A percentile compares a stretch with the other conserved stretches of the same genome.
Evolutionary conservation across 2,113 vertebrate species (phyloP).

Genomic region (Petromus typicus): DNA sequence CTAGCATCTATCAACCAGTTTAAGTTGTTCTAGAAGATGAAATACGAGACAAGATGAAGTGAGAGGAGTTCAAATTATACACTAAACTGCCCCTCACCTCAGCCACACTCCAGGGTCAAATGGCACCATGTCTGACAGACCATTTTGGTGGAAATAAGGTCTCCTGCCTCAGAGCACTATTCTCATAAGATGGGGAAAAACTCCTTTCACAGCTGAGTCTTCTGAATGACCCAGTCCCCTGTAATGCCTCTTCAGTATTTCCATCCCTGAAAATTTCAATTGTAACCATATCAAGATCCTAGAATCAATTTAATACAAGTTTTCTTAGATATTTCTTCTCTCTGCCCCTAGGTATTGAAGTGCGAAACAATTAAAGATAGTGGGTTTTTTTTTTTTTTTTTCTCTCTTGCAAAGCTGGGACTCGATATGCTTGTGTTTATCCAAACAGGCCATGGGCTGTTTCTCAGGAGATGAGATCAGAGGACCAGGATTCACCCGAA

Average conservation of each 20-base stretch:
- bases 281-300: constrained; percentile 11
- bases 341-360: neutral
- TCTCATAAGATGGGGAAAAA: constrained; percentile 53
- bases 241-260: neutral
- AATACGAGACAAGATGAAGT: constrained; percentile 21
- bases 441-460: neutral
- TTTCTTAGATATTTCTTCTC: neutral
- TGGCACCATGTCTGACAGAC: neutral
- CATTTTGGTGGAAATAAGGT: constrained; percentile 29
- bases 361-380: constrained; percentile 13
- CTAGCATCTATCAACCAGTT: constrained; percentile 10
- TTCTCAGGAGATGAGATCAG: neutral
- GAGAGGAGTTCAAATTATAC: constrained; percentile 1
- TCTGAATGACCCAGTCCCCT: neutral
- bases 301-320: constrained; percentile 25
- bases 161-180: constrained; percentile 49
- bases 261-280: neutral
- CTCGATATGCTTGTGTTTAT: neutral
- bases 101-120: neutral
- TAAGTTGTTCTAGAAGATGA: constrained; percentile 16
- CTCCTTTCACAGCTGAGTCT: neutral
- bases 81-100: neutral
- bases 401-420: constrained; percentile 20
- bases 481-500: neutral
- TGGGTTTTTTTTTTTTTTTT: too few species aligned